These are phyloP conservation scores for Chelonus formosanus DNA, from an alignment of 2,888 invertebrate genomes.

Conservation along the genomic window DNA sequence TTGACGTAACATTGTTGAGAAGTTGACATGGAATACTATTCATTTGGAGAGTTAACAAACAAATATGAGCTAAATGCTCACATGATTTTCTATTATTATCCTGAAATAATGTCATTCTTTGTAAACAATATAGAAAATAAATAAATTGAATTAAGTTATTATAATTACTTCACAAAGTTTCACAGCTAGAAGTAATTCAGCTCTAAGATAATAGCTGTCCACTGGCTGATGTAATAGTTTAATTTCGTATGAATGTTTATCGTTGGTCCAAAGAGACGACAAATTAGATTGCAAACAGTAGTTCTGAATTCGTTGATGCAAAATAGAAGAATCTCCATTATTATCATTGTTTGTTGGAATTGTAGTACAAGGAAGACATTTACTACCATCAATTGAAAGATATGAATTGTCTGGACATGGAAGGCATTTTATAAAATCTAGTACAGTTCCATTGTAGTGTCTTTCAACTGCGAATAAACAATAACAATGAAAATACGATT, in stretches of 20 bases:
- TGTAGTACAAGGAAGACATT: slow-evolving; percentile 62
- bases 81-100: slow-evolving; percentile 69
- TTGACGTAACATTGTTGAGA: slow-evolving; percentile 44
- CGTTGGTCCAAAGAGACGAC: slow-evolving; percentile 55
- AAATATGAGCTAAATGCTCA: slow-evolving; percentile 75
- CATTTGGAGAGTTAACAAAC: slow-evolving; percentile 69
- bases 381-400: slow-evolving; percentile 59
- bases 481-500: slow-evolving; percentile 18
- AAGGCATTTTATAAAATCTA: slow-evolving; percentile 59
- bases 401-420: slow-evolving; percentile 62
- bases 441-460: slow-evolving; percentile 57
- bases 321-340: slow-evolving; percentile 51
- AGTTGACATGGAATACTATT: slow-evolving; percentile 56
- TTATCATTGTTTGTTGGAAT: slow-evolving; percentile 25
- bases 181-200: slow-evolving; percentile 60
- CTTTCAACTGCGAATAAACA: slow-evolving; percentile 60
- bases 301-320: slow-evolving; percentile 56
- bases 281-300: slow-evolving; percentile 58
- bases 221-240: slow-evolving; percentile 55
- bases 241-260: slow-evolving; percentile 56
- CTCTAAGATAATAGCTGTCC: slow-evolving; percentile 63
- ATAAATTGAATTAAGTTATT: slow-evolving; percentile 14
- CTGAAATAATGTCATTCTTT: slow-evolving; percentile 42
- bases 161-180: slow-evolving; percentile 64
- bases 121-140: not conserved